Base-by-base conservation (phyloP, 2,113 vertebrate genomes). In the Caranx melampygus region DNA sequence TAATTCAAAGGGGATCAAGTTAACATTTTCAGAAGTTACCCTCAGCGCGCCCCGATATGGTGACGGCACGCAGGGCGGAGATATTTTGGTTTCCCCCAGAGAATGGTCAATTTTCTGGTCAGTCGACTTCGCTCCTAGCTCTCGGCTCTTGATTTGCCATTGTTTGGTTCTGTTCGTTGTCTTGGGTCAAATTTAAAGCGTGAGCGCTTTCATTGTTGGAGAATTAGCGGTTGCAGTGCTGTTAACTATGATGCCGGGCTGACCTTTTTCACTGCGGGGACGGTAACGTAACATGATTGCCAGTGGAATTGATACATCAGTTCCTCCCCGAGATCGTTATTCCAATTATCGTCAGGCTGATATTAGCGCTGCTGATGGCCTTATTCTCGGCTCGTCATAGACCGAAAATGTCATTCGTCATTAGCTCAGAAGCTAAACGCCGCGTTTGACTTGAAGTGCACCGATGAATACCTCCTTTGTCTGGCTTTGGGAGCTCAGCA, bases 271-370 rank as follows among this genome's bases (percentile, higher is more conserved):
- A 44, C 34, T 26, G 20, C n/a, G 42, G 31, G n/a, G 83, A 63
- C 59, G 37, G 49, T 47, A 33, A 67, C 10, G 9, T 5, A 64
- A 62, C 20, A 9, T 44, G 59, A 73, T 26, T 52, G 55, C 74
- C 66, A 75, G 47, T 54, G 75, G 35, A 76, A 80, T 26, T 62
- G 63, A 79, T 85, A 78, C 52, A 69, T 66, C 57, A 52, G n/a
- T 15, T 34, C 34, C 37, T 15, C 31, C 45, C 26, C 20, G 5
- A 62, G 47, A 79, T 88, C 84, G 45, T 93, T 93, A 93, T 70
- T 88, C 54, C 86, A 91, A 92, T 93, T 91, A 93, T 87, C 72
- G 12, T 91, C 86, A 90, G 35, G 3, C 13, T 79, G 64, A 72
- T 78, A 80, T 79, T 54, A 79, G 75, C 44, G n/a, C 78, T 15